Base-by-base conservation (phyloP, 2,113 vertebrate species). In the Condylura cristata region DNA sequence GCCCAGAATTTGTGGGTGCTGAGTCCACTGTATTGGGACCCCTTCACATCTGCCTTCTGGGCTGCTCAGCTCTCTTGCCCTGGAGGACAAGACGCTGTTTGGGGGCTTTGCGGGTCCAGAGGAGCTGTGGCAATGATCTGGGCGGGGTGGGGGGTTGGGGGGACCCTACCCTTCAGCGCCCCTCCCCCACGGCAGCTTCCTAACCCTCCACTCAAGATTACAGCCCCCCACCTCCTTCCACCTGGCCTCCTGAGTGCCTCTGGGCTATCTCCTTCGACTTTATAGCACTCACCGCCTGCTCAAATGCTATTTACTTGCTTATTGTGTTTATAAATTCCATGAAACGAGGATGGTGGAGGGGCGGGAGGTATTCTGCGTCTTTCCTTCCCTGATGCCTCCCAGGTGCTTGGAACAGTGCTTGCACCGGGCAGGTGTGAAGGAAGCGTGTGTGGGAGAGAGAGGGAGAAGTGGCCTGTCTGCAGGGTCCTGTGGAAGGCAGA, bases 1-100 rank as follows among this genome's bases (percentile, higher is more conserved):
- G 8, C n/a, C n/a, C 20, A 3, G 48, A 60, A 10, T 13, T 22
- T 3, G 8, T 41, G 48, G 32, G 14, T 24, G 1, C 65, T 51
- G 18, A 7, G 37, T 37, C 11, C 1, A 2, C 22, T 32, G n/a
- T 30, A 20, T 8, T 2, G 12, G 11, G 11, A 4, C 56, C 5
- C 28, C 70, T 46, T 8, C 46, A 41, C 46, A 34, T 3, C 18
- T 14, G 12, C 44, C 9, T 30, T 61, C 30, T 30, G n/a, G 22
- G 0, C 24, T 6, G 16, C 1, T 0, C 39, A 0, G 17, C 12
- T 41, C 24, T 34, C 26, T 4, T 9, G 9, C 41, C 32, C 63
- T 61, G 0, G 0, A 85, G 9, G 61, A 32, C 7, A 8, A 41
- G 78, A 37, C 60, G 24, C 8, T 26, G 30, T 1, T 51, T 22